These are phyloP conservation scores for Bemisia tabaci DNA, from an alignment of 1,140 invertebrate genomes.

Conservation along the genomic window DNA sequence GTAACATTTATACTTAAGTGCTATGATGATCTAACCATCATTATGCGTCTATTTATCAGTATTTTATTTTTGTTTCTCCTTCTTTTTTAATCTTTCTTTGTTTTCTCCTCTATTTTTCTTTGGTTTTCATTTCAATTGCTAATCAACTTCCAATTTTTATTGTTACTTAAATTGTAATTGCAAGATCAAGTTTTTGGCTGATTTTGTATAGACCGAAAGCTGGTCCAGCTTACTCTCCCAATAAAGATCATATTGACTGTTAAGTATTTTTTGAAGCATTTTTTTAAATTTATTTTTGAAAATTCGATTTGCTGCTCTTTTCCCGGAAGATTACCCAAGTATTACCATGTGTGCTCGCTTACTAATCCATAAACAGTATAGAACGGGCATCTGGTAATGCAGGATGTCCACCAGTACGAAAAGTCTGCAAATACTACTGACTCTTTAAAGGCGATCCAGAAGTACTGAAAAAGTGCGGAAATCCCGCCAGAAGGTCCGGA, in stretches of 20 bases:
- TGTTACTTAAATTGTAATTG: background rate
- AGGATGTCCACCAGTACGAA: too few relatives aligned
- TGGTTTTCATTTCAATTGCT: background rate
- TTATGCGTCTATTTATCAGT: background rate
- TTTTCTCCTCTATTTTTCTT: background rate
- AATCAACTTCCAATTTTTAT: background rate
- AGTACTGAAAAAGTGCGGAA: too few relatives aligned
- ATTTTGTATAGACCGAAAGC: background rate
- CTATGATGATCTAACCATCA: background rate
- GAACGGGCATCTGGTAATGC: too few relatives aligned
- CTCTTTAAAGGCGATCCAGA: too few relatives aligned
- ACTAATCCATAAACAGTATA: too few relatives aligned
- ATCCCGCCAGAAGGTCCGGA: too few relatives aligned
- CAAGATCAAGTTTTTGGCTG: background rate
- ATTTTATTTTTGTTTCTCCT: background rate
- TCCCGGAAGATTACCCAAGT: too few relatives aligned
- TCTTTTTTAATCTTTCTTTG: background rate
- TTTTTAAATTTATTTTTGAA: too few relatives aligned
- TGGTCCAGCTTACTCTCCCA: background rate
- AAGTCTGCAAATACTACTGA: too few relatives aligned
- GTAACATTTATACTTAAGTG: background rate
- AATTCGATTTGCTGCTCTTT: too few relatives aligned
- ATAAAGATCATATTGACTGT: background rate
- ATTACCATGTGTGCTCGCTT: too few relatives aligned
- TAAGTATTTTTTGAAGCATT: too few relatives aligned